Percentiles rank a stretch among this genome's conserved stretches.
phyloP scores from a whole-genome alignment of 1,140 invertebrate genomes.

The Zaprionus inermis region DNA sequence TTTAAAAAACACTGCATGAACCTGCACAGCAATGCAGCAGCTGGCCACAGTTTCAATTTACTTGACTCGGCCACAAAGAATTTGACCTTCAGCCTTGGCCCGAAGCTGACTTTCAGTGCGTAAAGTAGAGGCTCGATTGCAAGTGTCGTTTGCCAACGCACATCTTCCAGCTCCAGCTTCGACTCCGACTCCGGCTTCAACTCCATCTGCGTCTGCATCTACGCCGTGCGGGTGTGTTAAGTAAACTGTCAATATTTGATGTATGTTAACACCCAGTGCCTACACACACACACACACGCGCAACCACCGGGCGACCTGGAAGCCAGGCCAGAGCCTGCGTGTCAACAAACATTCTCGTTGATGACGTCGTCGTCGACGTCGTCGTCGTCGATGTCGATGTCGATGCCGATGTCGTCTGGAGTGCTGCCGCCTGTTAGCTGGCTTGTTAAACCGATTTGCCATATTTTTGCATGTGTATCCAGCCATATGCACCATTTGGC shows the following conservation, averaged over 20 bases:
- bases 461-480: slow-evolving; percentile 72
- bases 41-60: neutral
- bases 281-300: slow-evolving; percentile 29
- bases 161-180: neutral
- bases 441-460: slow-evolving; percentile 71
- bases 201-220: neutral
- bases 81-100: neutral
- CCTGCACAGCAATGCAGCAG: neutral
- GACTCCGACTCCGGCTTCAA: neutral
- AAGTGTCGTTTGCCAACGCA: slow-evolving; percentile 25
- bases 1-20: neutral
- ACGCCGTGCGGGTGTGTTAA: slow-evolving; percentile 55
- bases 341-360: slow-evolving; percentile 67
- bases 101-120: slow-evolving; percentile 25
- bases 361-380: slow-evolving; percentile 25
- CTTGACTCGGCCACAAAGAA: slow-evolving; percentile 22
- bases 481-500: slow-evolving; percentile 79
- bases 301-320: slow-evolving; percentile 7
- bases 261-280: slow-evolving; percentile 76
- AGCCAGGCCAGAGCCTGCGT: slow-evolving; percentile 44
- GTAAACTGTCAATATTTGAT: slow-evolving; percentile 83
- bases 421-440: slow-evolving; percentile 52
- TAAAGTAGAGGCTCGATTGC: slow-evolving; percentile 45
- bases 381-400: slow-evolving; percentile 4
- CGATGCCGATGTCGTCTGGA: slow-evolving; percentile 37